Evolutionary conservation across 2,113 vertebrate species (phyloP).

Genomic region (Pycnonotus jocosus): DNA sequence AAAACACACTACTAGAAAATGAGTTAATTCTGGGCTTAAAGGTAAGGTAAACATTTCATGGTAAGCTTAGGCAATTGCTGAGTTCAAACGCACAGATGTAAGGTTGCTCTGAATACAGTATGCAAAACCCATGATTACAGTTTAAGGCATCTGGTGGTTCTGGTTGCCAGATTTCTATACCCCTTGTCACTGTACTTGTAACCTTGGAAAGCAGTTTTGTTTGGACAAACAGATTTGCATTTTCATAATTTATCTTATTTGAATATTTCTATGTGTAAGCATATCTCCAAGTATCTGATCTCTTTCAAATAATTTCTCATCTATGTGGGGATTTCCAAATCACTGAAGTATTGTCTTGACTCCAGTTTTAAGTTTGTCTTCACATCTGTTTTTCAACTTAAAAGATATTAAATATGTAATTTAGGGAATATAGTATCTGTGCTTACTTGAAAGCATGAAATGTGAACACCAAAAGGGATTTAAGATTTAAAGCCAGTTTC

Average conservation of each 20-base stretch:
- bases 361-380: not conserved
- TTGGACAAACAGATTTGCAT: not conserved
- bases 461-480: not conserved
- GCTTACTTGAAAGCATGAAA: not conserved
- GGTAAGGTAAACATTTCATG: constrained; percentile 37
- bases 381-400: not conserved
- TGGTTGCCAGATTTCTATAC: constrained; percentile 22
- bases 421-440: not conserved
- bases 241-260: not conserved
- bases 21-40: constrained; percentile 48
- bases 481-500: not conserved
- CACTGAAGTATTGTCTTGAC: not conserved
- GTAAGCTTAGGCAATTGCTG: not conserved
- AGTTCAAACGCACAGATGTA: not conserved
- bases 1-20: constrained; percentile 12
- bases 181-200: not conserved
- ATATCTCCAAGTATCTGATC: not conserved
- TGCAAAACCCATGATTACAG: not conserved
- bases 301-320: not conserved
- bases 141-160: constrained; percentile 33
- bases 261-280: not conserved
- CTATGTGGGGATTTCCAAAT: not conserved
- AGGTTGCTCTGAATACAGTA: constrained; percentile 4
- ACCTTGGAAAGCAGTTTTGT: not conserved
- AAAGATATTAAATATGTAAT: not conserved